Base-by-base conservation (phyloP, 2,888 invertebrate species). In the Sesamia inferens region DNA sequence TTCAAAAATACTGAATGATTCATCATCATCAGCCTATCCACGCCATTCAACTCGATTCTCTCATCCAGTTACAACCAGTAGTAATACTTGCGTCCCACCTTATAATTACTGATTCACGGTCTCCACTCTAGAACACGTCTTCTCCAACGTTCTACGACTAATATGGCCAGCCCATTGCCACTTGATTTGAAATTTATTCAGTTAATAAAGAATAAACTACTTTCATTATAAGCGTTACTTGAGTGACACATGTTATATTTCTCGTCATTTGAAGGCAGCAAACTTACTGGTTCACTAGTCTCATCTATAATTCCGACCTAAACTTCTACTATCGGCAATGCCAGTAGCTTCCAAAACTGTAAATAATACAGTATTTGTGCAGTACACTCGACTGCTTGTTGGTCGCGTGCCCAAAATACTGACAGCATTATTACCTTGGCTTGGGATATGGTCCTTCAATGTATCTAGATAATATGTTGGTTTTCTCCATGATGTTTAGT, bases 391-490 rank as follows among this genome's bases (percentile, higher is more conserved):
- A 59, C 54, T 77, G 84, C 76, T 71, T 72, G 70, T 84, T 84
- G 84, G 84, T 84, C 74, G 47, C 58, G 68, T 84, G 84, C 84
- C 84, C 84, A 84, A 68, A 82, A 76, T 44, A 71, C 68, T 71
- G 84, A 78, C 82, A 84, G 82, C 74, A 84, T 82, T 84, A 84
- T 84, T 84, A 71, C 66, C 71, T 77, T 84, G 82, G 80, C 80
- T 11, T 22, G 44, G 51, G 57, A 5, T 65, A 39, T 57, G 42
- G 42, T 58, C 55, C 62, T 59, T 48, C 71, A 73, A 44, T 77
- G 66, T 13, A 61, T 58, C 31, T 72, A 79, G 64, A 47, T 63
- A 68, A 66, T 69, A 58, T 55, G 67, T 59, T 74, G 47, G 31
- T 51, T 71, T 66, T 57, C 71, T 78, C 57, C 1, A 16, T 80